These are phyloP conservation scores for Rhizoglyphus robini DNA, from an alignment of 1,140 invertebrate species.

Conservation along the genomic window DNA sequence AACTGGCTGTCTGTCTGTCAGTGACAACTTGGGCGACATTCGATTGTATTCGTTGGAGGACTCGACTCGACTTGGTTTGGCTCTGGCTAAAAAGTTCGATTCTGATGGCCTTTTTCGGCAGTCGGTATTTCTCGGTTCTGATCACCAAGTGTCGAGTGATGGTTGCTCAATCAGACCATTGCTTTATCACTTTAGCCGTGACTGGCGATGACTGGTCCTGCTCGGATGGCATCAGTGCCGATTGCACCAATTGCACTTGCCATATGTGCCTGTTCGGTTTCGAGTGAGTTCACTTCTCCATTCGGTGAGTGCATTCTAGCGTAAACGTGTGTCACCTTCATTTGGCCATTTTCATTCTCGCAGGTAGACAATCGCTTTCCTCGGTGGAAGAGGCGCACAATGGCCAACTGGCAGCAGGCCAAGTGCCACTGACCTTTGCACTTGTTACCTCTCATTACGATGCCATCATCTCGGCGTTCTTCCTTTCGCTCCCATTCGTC, in stretches of 20 bases:
- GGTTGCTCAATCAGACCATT: no score
- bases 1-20: neutral
- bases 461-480: neutral
- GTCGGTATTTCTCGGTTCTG: neutral
- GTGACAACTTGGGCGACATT: neutral
- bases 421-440: slow-evolving; percentile 13
- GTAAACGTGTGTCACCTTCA: slow-evolving; percentile 9
- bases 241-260: neutral
- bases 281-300: slow-evolving; percentile 5
- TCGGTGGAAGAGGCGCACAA: neutral
- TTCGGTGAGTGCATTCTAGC: slow-evolving; percentile 6
- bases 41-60: neutral
- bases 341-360: neutral
- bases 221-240: neutral
- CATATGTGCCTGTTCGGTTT: neutral
- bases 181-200: neutral
- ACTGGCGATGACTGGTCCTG: neutral
- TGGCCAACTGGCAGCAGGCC: neutral
- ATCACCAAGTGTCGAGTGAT: no score
- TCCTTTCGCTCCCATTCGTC: neutral
- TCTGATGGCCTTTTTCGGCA: neutral
- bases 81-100: neutral
- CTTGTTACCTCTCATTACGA: slow-evolving; percentile 13
- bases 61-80: neutral
- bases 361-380: neutral